Conservation (phyloP, 2,888 invertebrate genomes). For the Tortrix viridana region DNA sequence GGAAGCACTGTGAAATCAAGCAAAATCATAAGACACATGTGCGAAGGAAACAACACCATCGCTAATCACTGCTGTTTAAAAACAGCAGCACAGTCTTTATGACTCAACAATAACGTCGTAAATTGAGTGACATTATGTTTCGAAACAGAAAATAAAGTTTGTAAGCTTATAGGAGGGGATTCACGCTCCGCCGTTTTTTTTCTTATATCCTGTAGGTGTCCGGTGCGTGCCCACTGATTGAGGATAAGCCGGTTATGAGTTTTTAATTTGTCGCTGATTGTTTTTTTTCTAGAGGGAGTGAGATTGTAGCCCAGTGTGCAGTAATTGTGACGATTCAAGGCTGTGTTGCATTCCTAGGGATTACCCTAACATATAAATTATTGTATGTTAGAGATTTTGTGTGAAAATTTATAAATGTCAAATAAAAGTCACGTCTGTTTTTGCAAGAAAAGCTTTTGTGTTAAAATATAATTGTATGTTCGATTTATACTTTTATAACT, state of each 20-base stretch:
- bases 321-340: neutral
- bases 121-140: too few relatives aligned
- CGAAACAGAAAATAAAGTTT: neutral
- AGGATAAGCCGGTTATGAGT: slow-evolving; percentile 13
- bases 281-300: neutral
- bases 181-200: slow-evolving; percentile 11
- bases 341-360: neutral
- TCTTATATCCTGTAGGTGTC: slow-evolving; percentile 19
- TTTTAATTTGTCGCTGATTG: slow-evolving; percentile 13
- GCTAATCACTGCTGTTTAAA: neutral
- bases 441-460: too few relatives aligned
- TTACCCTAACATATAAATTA: too few relatives aligned
- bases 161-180: neutral
- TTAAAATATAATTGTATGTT: too few relatives aligned
- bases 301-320: neutral
- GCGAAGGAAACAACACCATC: slow-evolving; percentile 2
- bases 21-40: slow-evolving; percentile 14
- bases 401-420: too few relatives aligned
- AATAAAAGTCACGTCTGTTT: too few relatives aligned
- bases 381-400: too few relatives aligned
- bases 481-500: too few relatives aligned
- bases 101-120: too few relatives aligned
- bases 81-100: neutral
- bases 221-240: slow-evolving; percentile 10
- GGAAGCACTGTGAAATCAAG: slow-evolving; percentile 1